Conservation (phyloP, 2,797 vertebrate genomes). For the Decapterus maruadsi region DNA sequence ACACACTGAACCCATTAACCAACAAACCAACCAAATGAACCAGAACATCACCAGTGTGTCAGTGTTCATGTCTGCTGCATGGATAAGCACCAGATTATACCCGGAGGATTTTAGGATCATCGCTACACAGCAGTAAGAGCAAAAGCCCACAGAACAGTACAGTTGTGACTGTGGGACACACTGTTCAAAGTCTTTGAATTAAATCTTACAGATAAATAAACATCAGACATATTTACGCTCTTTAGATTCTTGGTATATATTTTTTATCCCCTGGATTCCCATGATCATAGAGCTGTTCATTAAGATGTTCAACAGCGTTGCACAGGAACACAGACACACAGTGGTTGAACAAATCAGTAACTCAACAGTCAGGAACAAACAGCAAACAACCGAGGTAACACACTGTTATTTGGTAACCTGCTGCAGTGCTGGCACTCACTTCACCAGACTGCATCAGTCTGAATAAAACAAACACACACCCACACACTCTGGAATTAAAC, state of each 20-base stretch:
- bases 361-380: slow-evolving; percentile 64
- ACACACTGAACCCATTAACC: slow-evolving; percentile 71
- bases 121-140: slow-evolving; percentile 31
- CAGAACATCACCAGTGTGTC: slow-evolving; percentile 78
- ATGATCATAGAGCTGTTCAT: slow-evolving; percentile 1
- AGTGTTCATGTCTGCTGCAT: slow-evolving; percentile 73
- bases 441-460: slow-evolving; percentile 73
- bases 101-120: slow-evolving; percentile 59
- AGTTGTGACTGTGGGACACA: slow-evolving; percentile 23
- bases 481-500: slow-evolving; percentile 72
- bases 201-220: slow-evolving; percentile 17
- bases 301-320: slow-evolving; percentile 15
- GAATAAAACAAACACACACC: slow-evolving; percentile 65
- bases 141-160: slow-evolving; percentile 29
- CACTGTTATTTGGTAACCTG: slow-evolving; percentile 67
- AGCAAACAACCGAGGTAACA: slow-evolving; percentile 55
- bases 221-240: slow-evolving; percentile 3
- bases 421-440: slow-evolving; percentile 79
- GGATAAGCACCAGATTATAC: slow-evolving; percentile 54
- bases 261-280: slow-evolving; percentile 42
- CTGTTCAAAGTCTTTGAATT: slow-evolving; percentile 19
- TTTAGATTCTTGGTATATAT: slow-evolving; percentile 5
- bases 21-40: slow-evolving; percentile 71
- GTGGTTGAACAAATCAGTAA: slow-evolving; percentile 66
- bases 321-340: slow-evolving; percentile 75